These are phyloP conservation scores for Molanna angustata DNA, from an alignment of 2,888 invertebrate genomes.

Conservation along the genomic window DNA sequence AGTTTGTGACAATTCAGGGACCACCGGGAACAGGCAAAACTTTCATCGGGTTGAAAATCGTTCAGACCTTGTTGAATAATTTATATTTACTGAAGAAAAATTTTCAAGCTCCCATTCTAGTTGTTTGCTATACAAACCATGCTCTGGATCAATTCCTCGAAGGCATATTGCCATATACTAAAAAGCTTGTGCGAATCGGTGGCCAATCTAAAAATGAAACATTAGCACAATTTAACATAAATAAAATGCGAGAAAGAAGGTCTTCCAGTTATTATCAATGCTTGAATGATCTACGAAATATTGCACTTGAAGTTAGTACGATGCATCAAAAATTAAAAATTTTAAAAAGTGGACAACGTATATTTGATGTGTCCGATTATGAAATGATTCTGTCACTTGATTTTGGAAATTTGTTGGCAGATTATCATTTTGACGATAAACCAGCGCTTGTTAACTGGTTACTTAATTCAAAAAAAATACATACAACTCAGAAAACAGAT, in stretches of 20 bases:
- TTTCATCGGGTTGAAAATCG: conserved; percentile 72
- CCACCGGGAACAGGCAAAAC: conserved; percentile 90
- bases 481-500: not conserved
- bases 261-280: not conserved
- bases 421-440: conserved; percentile 1
- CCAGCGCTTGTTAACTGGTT: conserved; percentile 15
- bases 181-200: conserved; percentile 65
- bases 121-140: conserved; percentile 84
- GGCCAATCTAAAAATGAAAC: conserved; percentile 62
- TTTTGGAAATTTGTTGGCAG: conserved; percentile 22
- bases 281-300: not conserved
- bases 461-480: not conserved
- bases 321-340: conserved; percentile 5
- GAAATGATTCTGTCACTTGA: not conserved
- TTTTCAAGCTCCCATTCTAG: conserved; percentile 61
- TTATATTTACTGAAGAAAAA: too few relatives aligned
- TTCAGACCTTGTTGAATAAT: conserved; percentile 64
- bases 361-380: not conserved
- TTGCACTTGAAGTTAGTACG: not conserved
- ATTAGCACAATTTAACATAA: conserved; percentile 54
- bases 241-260: conserved; percentile 38
- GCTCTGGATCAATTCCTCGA: conserved; percentile 84
- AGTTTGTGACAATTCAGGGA: conserved; percentile 79
- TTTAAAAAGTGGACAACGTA: not conserved
- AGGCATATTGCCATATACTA: conserved; percentile 59